A percentile compares a stretch with the other conserved stretches of the same genome.
Conservation (phyloP, 2,113 vertebrate species). For the Phaethon lepturus region DNA sequence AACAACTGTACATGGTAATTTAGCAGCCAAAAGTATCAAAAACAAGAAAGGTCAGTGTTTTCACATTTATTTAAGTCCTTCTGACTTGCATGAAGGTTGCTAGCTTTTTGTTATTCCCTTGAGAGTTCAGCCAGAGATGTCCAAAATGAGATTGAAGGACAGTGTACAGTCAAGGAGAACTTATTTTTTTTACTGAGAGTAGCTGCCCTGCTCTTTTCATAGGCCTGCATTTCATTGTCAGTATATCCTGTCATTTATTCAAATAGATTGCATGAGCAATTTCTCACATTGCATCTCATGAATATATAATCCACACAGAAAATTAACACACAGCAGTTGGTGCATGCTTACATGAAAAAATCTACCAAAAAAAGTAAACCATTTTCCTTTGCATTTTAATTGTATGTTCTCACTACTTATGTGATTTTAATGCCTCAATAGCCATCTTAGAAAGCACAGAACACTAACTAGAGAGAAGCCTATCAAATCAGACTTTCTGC, state of each 20-base stretch:
- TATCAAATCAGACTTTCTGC: neutral
- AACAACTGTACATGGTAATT: constrained; percentile 12
- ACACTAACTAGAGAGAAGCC: neutral
- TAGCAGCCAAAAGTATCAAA: neutral
- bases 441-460: neutral
- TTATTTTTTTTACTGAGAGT: neutral
- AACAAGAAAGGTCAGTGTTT: neutral
- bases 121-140: neutral
- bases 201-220: neutral
- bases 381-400: neutral
- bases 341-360: neutral
- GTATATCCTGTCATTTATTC: neutral
- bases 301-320: constrained; percentile 5
- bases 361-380: neutral
- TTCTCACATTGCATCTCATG: constrained; percentile 9
- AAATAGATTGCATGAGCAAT: neutral
- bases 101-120: neutral
- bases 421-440: neutral
- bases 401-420: neutral
- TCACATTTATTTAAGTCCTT: neutral
- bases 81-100: neutral
- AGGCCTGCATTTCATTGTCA: neutral
- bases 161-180: neutral
- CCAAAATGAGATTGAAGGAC: neutral
- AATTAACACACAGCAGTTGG: constrained; percentile 1